These are phyloP conservation scores for Papilio xuthus DNA, from an alignment of 1,140 invertebrate species.

Conservation along the genomic window DNA sequence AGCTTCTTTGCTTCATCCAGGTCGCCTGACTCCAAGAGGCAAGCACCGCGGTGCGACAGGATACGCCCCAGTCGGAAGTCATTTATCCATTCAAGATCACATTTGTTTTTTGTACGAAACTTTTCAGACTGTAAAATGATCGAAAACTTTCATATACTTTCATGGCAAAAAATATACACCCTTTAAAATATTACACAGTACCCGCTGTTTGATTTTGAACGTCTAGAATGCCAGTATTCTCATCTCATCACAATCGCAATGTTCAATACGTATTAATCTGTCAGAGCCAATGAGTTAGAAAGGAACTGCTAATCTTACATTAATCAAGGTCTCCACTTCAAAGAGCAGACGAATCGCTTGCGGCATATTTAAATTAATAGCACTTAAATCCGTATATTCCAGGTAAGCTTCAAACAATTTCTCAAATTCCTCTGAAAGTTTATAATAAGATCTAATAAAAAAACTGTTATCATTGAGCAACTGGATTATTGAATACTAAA, in stretches of 20 bases:
- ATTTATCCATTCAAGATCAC: conserved; percentile 52
- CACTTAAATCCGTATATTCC: conserved; percentile 81
- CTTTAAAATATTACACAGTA: not conserved
- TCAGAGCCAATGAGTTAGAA: too few relatives aligned
- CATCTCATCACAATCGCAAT: too few relatives aligned
- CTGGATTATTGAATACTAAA: too few relatives aligned
- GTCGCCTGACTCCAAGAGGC: conserved; percentile 82
- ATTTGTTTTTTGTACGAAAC: conserved; percentile 27
- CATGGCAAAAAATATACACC: not conserved
- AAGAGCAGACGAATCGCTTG: conserved; percentile 73
- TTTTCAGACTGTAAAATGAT: conserved; percentile 41
- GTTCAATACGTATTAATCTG: too few relatives aligned
- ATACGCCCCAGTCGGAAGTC: conserved; percentile 56
- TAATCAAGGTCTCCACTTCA: conserved; percentile 54
- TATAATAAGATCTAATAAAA: conserved; percentile 17
- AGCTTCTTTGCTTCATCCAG: conserved; percentile 78
- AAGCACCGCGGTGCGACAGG: conserved; percentile 59
- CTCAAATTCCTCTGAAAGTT: conserved; percentile 56
- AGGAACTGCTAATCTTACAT: conserved; percentile 46
- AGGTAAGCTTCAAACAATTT: conserved; percentile 79
- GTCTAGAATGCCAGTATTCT: not conserved
- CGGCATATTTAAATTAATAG: conserved; percentile 79
- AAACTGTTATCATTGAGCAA: too few relatives aligned
- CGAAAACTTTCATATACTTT: not conserved
- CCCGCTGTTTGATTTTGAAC: too few relatives aligned